Conservation (phyloP, 2,888 invertebrate species). For the Hyppa rectilinea region DNA sequence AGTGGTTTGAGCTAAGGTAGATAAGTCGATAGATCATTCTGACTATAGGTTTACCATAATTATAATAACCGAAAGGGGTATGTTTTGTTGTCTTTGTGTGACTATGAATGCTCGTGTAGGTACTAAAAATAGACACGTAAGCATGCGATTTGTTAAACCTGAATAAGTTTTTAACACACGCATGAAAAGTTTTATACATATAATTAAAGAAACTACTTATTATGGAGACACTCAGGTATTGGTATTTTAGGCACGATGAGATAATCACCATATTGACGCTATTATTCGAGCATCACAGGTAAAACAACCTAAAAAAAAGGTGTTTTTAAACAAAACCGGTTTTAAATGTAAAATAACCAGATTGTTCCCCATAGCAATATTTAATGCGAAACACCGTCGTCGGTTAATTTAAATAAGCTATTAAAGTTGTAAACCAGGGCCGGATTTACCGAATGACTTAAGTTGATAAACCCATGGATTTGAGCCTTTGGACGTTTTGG, state of each 20-base stretch:
- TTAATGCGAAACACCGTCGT: constrained; percentile 44
- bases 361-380: constrained; percentile 55
- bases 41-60: too few species aligned
- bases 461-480: constrained; percentile 43
- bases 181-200: neutral
- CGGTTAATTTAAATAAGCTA: constrained; percentile 59
- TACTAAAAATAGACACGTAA: neutral
- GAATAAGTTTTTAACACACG: neutral
- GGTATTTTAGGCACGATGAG: constrained; percentile 26
- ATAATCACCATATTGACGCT: constrained; percentile 35
- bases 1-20: too few species aligned
- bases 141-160: neutral
- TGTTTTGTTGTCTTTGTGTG: constrained; percentile 3
- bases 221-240: neutral
- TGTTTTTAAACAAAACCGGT: constrained; percentile 53
- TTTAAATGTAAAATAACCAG: constrained; percentile 58
- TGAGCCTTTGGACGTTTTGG: neutral
- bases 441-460: constrained; percentile 57
- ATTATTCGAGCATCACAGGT: constrained; percentile 38
- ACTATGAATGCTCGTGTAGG: neutral
- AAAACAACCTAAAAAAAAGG: constrained; percentile 48
- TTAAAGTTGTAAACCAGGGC: constrained; percentile 58
- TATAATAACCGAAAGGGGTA: neutral
- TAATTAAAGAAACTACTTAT: neutral
- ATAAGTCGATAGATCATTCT: too few species aligned